These are phyloP conservation scores for Peromyscus attwateri DNA, from an alignment of 2,797 vertebrate species.

Conservation along the genomic window DNA sequence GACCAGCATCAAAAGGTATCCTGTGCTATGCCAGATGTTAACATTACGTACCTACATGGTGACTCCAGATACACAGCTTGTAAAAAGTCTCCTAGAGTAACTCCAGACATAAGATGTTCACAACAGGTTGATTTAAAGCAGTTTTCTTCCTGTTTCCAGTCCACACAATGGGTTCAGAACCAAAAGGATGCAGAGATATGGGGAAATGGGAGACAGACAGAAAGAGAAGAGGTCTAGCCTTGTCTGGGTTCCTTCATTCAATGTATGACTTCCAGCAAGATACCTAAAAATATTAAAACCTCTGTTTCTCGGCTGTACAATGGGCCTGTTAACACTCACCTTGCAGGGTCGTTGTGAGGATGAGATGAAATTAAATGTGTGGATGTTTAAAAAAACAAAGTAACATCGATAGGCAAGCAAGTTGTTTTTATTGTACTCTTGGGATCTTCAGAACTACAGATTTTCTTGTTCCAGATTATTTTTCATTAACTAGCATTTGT, in stretches of 20 bases:
- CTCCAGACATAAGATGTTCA: not conserved
- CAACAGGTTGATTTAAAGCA: not conserved
- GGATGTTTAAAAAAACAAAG: not conserved
- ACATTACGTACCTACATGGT: not conserved
- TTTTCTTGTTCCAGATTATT: constrained; percentile 18
- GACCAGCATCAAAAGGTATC: not conserved
- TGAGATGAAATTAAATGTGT: constrained; percentile 12
- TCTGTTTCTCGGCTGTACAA: not conserved
- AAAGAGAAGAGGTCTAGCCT: not conserved
- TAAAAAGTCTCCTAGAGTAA: constrained; percentile 6
- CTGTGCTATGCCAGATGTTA: not conserved
- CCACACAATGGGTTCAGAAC: not conserved
- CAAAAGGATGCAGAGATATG: not conserved
- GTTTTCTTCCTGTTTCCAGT: not conserved
- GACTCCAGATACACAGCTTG: not conserved
- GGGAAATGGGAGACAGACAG: accelerated
- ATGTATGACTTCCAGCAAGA: not conserved
- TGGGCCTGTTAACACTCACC: not conserved
- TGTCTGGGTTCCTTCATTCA: not conserved
- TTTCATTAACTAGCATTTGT: constrained; percentile 62
- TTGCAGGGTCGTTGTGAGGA: not conserved
- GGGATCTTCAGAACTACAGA: not conserved
- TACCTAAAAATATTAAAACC: not conserved
- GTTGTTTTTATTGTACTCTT: constrained; percentile 39
- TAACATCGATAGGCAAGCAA: not conserved